phyloP scores from a whole-genome alignment of 2,113 vertebrate genomes.

The Etheostoma cragini region DNA sequence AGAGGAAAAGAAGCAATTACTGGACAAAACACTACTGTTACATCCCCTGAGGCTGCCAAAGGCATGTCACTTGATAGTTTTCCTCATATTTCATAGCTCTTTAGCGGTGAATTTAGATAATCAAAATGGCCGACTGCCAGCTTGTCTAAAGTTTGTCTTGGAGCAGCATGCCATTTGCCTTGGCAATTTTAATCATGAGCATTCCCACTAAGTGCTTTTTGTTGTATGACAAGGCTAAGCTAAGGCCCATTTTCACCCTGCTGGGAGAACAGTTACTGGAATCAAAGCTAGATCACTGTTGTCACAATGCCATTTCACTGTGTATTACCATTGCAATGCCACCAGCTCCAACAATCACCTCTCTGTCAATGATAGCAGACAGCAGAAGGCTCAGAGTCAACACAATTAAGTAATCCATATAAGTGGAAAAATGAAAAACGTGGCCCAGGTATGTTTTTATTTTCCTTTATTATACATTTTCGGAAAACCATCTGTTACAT shows the following conservation, averaged over 20 bases:
- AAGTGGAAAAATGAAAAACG: conserved; percentile 31
- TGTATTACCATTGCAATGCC: conserved; percentile 43
- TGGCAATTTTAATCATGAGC: conserved; percentile 72
- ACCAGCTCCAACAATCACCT: conserved; percentile 48
- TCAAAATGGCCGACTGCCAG: conserved; percentile 77
- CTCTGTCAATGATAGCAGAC: conserved; percentile 39
- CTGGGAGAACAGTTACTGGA: conserved; percentile 73
- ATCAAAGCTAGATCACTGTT: conserved; percentile 79
- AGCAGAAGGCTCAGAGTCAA: conserved; percentile 36
- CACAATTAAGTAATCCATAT: conserved; percentile 37
- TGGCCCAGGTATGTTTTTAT: conserved; percentile 8
- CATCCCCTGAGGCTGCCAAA: conserved; percentile 60
- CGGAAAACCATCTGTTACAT: conserved; percentile 3
- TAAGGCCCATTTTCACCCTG: conserved; percentile 69
- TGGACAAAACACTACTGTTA: conserved; percentile 72
- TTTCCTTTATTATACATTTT: neutral
- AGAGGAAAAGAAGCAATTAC: conserved; percentile 64
- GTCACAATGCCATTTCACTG: conserved; percentile 75
- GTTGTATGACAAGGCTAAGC: conserved; percentile 73
- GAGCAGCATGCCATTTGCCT: conserved; percentile 51
- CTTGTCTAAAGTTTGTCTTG: conserved; percentile 68
- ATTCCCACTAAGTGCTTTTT: conserved; percentile 80
- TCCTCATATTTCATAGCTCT: conserved; percentile 71
- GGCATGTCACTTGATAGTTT: conserved; percentile 60
- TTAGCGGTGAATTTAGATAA: conserved; percentile 76